phyloP scores from a whole-genome alignment of 2,113 vertebrate genomes.

The Stegostoma tigrinum region DNA sequence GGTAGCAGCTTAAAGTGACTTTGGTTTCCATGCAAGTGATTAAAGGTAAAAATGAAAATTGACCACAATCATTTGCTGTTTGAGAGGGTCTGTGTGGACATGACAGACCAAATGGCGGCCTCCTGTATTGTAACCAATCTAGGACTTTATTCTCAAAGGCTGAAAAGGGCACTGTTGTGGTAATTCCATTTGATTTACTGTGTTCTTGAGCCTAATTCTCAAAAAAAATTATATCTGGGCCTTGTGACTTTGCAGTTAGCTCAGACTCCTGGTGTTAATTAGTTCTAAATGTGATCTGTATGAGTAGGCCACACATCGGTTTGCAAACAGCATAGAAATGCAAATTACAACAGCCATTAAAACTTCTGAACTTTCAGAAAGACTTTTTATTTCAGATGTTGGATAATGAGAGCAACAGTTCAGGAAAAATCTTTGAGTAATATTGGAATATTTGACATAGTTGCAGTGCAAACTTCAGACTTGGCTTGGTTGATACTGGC shows the following conservation, averaged over 20 bases:
- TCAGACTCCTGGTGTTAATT: background rate
- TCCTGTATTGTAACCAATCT: background rate
- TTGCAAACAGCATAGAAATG: background rate
- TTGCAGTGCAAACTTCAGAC: background rate
- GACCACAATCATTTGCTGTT: background rate
- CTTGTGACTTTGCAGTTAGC: background rate
- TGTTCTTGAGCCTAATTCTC: background rate
- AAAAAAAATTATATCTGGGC: background rate
- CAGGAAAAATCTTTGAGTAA: background rate
- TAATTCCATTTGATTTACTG: background rate
- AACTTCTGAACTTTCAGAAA: background rate
- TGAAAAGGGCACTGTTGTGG: background rate
- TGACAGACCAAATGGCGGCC: background rate
- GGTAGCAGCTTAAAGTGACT: background rate
- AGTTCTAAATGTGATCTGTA: background rate
- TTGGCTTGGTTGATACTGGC: background rate
- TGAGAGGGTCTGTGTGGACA: background rate
- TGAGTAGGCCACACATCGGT: background rate
- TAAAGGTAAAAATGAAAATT: background rate
- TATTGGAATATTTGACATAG: slow-evolving; percentile 9
- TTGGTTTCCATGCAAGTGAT: background rate
- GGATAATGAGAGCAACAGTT: background rate
- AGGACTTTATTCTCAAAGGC: background rate
- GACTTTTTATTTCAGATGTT: background rate
- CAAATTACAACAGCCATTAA: background rate